phyloP scores from a whole-genome alignment of 1,140 invertebrate species.

The Oedothorax gibbosus region DNA sequence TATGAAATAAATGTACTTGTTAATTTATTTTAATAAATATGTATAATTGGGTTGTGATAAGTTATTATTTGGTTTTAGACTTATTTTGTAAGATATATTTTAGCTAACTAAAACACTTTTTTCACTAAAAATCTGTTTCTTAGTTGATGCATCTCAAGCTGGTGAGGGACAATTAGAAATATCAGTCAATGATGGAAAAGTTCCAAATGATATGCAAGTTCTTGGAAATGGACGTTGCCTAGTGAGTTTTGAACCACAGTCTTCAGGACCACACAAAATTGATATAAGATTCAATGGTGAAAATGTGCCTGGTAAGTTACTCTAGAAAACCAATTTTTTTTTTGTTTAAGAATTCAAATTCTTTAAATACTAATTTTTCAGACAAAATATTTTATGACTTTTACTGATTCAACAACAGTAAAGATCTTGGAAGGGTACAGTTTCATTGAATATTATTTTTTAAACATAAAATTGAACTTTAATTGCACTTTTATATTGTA shows the following conservation, averaged over 20 bases:
- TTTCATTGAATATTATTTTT: no score
- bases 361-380: no score
- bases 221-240: slow-evolving; percentile 93
- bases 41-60: no score
- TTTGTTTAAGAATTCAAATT: no score
- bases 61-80: no score
- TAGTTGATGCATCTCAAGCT: slow-evolving; percentile 94
- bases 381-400: no score
- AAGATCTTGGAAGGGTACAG: no score
- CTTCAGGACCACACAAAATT: slow-evolving; percentile 90
- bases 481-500: no score
- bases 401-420: no score
- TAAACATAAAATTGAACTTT: no score
- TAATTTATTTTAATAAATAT: no score
- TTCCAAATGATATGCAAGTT: slow-evolving; percentile 96
- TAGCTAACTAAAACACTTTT: not conserved
- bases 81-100: not conserved
- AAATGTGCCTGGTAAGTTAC: slow-evolving; percentile 79
- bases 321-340: not conserved
- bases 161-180: slow-evolving; percentile 98
- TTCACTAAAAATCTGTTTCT: not conserved
- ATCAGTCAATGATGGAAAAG: slow-evolving; percentile 97
- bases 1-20: no score
- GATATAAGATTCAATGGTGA: slow-evolving; percentile 99
- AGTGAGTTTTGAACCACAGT: slow-evolving; percentile 95